Evolutionary conservation across 1,140 invertebrate species (phyloP), one percentile per base, ranked within the genome.

Genomic region (Drosophila sucinea): DNA sequence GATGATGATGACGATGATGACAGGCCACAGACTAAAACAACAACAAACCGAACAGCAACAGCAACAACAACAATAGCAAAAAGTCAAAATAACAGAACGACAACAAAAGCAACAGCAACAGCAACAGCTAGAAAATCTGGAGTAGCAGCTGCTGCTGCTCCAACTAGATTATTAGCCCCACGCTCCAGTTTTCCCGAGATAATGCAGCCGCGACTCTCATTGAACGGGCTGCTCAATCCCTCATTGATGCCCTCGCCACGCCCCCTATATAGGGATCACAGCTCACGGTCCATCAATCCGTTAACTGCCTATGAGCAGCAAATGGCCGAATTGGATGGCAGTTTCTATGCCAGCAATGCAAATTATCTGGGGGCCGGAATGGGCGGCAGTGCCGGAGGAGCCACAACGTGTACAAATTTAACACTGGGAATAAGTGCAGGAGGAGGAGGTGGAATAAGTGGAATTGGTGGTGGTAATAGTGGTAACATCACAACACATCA

Each of bases 211-310:
- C 89, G 91, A 17, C 78, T 92, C 4, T 92, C 91, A 27, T 70
- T 92, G n/a, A 92, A 92, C 65, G 91, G 91, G 56, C 81, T 91
- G 70, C 70, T 91, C 25, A 85, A 91, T 47, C 84, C 84, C 54
- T 89, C 85, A 64, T 72, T 91, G 54, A 91, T 91, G 89, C 90
- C 90, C 38, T 91, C 90, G 47, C 90, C 90, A 56, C 84, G 90
- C 35, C 90, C 90, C 6, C 70, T 91, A 0, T 91, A 91, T 47
- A 65, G 90, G 33, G 90, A 91, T 57, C 81, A 82, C 64, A 91
- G 90, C 70, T 91, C 90, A 25, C 73, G 90, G 51, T 91, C 90
- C 40, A 91, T 91, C 76, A 91, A 91, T 73, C 90, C 90, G 17
- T 70, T 91, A 51, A 91, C 90, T 56, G 81, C 76, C 4, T 89